phyloP scores from a whole-genome alignment of 2,888 invertebrate species.

The Apamea monoglypha region DNA sequence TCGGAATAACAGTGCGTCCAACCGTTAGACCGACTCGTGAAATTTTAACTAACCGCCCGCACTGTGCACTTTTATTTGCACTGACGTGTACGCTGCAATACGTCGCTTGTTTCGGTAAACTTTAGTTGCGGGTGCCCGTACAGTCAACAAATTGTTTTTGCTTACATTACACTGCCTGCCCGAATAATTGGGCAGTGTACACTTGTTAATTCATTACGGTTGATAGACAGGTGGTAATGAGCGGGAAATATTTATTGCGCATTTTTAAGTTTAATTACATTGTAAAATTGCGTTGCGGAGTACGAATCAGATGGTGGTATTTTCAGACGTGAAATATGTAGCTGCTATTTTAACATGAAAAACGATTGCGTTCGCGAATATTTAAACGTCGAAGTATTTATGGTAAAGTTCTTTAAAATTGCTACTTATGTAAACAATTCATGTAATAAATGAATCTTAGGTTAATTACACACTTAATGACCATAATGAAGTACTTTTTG shows the following conservation, averaged over 20 bases:
- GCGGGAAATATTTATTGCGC: conserved; percentile 47
- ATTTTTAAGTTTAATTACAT: conserved; percentile 52
- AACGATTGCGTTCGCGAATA: neutral
- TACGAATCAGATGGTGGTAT: conserved; percentile 8
- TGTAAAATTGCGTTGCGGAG: conserved; percentile 18
- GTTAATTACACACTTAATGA: neutral
- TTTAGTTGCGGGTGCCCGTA: conserved; percentile 59
- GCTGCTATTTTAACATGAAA: conserved; percentile 10
- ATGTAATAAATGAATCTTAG: neutral
- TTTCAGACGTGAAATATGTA: conserved; percentile 36
- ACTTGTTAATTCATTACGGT: conserved; percentile 61
- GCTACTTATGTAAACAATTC: neutral
- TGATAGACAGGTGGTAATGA: conserved; percentile 59
- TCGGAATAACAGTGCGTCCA: conserved; percentile 70
- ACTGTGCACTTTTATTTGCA: conserved; percentile 81
- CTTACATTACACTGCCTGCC: conserved; percentile 68
- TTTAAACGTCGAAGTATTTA: neutral
- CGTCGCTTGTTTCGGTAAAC: conserved; percentile 65
- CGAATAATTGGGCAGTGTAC: conserved; percentile 65
- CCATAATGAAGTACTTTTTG: neutral
- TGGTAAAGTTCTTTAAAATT: neutral
- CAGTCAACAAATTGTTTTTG: conserved; percentile 71
- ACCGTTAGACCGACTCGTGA: conserved; percentile 76
- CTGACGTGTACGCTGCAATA: conserved; percentile 73
- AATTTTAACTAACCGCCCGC: conserved; percentile 80